Base-by-base conservation (phyloP, 2,888 invertebrate genomes). In the Nycteola revayana region DNA sequence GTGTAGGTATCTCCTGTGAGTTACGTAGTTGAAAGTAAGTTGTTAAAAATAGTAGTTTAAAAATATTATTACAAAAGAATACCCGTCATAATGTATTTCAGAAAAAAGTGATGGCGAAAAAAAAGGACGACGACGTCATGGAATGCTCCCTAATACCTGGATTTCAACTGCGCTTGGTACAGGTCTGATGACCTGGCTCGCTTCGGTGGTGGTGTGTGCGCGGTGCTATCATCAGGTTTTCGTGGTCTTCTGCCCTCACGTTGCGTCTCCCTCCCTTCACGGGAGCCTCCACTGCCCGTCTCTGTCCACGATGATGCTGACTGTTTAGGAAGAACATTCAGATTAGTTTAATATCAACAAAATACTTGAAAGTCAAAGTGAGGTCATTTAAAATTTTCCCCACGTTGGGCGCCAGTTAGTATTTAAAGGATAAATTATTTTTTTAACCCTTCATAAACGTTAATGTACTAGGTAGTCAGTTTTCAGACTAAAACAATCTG, bases 131-230 rank as follows among this genome's bases (percentile, higher is more conserved):
- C n/a, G n/a, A n/a, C 27, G 35, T 29, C 55, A 28, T 45, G 49
- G 46, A 61, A 51, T 49, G 36, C 55, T 62, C 64, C 54, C 47
- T 66, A 68, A 72, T 67, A 89, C 89, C 89, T 88, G 68, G 85
- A 75, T 56, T 89, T 89, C 72, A 89, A 66, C 60, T 92, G 92
- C 24, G 91, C 92, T 46, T 92, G 91, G 70, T 92, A 92, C 41
- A 93, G 86, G 66, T 93, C 93, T 7, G 92, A 93, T 49, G 93
- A 92, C 61, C 94, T 89, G 49, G 93, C 92, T 62, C 94, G 90
- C 66, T 93, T 93, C 32, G 93, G 92, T 11, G 94, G 93, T 18
- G 92, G 91, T 7, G 89, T 88, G 58, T 66, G 73, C 37, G 90
- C 87, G 21, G 90, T 77, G 41, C 89, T 79, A 21, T 88, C 86